Percentiles rank a stretch among this genome's conserved stretches.
These are phyloP conservation scores for Cantharis rufa DNA, from an alignment of 2,888 invertebrate species.

Conservation along the genomic window DNA sequence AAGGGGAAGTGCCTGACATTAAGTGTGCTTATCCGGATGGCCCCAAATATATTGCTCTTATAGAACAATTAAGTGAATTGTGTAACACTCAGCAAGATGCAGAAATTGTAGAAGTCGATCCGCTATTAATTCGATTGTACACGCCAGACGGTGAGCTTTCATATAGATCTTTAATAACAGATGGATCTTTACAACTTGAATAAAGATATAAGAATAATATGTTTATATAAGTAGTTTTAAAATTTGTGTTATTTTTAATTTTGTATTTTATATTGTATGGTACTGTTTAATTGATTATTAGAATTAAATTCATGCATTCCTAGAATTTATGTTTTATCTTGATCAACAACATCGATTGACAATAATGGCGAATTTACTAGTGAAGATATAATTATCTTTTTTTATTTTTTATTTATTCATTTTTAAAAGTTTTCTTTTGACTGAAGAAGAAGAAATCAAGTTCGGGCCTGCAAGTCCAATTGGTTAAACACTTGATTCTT, in stretches of 20 bases:
- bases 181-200: neutral
- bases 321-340: neutral
- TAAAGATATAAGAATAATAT: no score
- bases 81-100: constrained; percentile 34
- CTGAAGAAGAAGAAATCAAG: no score
- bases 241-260: neutral
- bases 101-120: constrained; percentile 37
- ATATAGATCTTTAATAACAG: constrained; percentile 42
- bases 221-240: neutral
- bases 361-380: no score
- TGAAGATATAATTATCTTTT: no score
- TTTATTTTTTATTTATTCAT: no score
- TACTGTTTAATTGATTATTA: neutral
- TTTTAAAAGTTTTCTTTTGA: no score
- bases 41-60: constrained; percentile 12
- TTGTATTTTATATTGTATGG: neutral
- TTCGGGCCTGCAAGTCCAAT: no score
- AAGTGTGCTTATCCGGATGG: constrained; percentile 23
- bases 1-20: constrained; percentile 55
- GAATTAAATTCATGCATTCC: neutral
- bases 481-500: no score
- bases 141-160: constrained; percentile 37
- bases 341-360: no score
- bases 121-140: constrained; percentile 43
- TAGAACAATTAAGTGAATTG: constrained; percentile 36